These are phyloP conservation scores for Drosophila anomelani DNA, from an alignment of 2,888 invertebrate genomes.

Conservation along the genomic window DNA sequence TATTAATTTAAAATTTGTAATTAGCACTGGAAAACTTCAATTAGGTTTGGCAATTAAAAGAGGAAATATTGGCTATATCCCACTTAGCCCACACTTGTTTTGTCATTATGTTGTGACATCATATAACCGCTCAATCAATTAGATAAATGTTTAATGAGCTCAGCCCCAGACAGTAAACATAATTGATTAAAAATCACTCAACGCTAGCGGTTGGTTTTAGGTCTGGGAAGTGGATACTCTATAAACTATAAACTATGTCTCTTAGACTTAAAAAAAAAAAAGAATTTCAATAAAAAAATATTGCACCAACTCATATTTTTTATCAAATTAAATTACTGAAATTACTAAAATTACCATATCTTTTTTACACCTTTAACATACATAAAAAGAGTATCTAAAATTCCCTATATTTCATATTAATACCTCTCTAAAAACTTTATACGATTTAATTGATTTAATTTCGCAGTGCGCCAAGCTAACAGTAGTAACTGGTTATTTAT, in stretches of 20 bases:
- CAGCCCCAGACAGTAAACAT: constrained; percentile 49
- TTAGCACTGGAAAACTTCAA: neutral
- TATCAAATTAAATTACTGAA: neutral
- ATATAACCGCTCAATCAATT: constrained; percentile 68
- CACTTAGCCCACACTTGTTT: constrained; percentile 20
- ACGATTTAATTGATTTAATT: constrained; percentile 73
- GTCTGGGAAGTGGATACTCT: constrained; percentile 22
- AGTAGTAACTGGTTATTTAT: constrained; percentile 57
- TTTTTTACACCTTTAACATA: neutral
- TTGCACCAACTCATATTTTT: no score
- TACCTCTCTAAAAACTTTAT: constrained; percentile 16
- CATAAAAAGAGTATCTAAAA: neutral
- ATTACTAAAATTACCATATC: no score
- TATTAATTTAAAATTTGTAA: neutral
- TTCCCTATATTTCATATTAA: neutral
- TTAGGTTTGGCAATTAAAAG: constrained; percentile 1
- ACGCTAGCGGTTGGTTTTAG: constrained; percentile 13
- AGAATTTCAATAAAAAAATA: neutral
- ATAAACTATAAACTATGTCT: no score
- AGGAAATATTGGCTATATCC: constrained; percentile 6
- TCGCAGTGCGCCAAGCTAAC: constrained; percentile 51
- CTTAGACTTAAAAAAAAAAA: neutral
- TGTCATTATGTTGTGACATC: constrained; percentile 48
- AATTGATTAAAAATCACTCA: constrained; percentile 71
- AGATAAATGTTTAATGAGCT: constrained; percentile 74